phyloP scores from a whole-genome alignment of 2,888 invertebrate genomes.

The Leptopilina syphax region DNA sequence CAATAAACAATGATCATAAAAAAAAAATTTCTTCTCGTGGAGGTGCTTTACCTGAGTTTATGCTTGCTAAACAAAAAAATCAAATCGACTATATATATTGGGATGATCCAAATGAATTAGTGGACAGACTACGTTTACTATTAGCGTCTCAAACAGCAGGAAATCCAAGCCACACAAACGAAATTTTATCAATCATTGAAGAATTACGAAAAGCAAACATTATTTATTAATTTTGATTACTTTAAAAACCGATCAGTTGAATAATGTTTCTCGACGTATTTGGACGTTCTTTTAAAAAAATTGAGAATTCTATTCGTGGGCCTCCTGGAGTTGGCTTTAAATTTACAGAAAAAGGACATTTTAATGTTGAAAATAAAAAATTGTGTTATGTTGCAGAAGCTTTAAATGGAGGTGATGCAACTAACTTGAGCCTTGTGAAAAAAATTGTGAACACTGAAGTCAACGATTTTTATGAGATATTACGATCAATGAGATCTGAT shows the following conservation, averaged over 20 bases:
- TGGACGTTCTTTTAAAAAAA: no score
- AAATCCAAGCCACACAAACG: constrained; percentile 20
- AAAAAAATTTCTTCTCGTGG: not conserved
- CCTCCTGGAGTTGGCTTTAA: no score
- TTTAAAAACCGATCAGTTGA: not conserved
- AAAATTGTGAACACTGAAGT: no score
- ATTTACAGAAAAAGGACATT: no score
- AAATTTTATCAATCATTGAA: constrained; percentile 41
- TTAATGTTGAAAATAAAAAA: no score
- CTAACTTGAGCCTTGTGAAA: no score
- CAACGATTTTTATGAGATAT: no score
- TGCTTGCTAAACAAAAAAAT: constrained; percentile 15
- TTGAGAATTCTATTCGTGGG: no score
- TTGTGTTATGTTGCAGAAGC: no score
- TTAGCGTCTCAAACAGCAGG: not conserved
- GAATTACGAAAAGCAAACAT: constrained; percentile 29
- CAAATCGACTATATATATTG: not conserved
- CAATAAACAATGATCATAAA: not conserved
- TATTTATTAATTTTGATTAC: not conserved
- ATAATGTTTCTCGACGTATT: not conserved
- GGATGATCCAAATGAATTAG: constrained; percentile 36
- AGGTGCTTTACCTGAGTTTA: not conserved
- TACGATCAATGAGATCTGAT: no score
- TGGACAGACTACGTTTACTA: constrained; percentile 21
- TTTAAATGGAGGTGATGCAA: no score